Conservation (phyloP, 2,797 vertebrate species). For the Clarias pachynema region DNA sequence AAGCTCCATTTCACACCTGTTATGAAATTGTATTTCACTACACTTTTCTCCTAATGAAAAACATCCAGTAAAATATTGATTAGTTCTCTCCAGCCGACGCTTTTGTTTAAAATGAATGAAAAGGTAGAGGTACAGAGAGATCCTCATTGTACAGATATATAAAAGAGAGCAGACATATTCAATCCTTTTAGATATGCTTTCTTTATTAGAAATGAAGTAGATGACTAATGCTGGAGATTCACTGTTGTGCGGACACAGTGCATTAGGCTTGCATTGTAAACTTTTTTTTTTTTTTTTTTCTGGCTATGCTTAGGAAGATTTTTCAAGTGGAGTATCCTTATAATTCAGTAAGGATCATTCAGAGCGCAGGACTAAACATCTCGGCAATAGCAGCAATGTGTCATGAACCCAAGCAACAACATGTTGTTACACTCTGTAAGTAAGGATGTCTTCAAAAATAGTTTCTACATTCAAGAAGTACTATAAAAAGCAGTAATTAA, state of each 20-base stretch:
- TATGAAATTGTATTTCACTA: not conserved
- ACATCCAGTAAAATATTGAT: constrained; percentile 18
- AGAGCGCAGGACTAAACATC: constrained; percentile 14
- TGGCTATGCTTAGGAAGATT: not conserved
- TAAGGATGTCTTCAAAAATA: not conserved
- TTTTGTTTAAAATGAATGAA: constrained; percentile 5
- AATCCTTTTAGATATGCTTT: constrained; percentile 9
- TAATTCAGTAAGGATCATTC: not conserved
- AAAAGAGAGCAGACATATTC: constrained; percentile 9
- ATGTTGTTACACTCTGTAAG: not conserved
- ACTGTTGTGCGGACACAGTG: not conserved
- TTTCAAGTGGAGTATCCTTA: constrained; percentile 16
- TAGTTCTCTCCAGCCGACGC: not conserved
- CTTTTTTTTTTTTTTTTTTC: not conserved
- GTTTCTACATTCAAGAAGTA: too few species aligned
- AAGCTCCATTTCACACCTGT: not conserved
- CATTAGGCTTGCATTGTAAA: constrained; percentile 13
- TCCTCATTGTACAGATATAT: constrained; percentile 1
- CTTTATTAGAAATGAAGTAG: not conserved
- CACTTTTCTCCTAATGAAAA: not conserved
- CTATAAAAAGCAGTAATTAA: too few species aligned
- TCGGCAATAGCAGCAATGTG: constrained; percentile 17
- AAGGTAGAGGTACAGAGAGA: not conserved
- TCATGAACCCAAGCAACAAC: not conserved
- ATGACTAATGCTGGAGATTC: constrained; percentile 15